These are phyloP conservation scores for Suricata suricatta DNA, from an alignment of 2,113 vertebrate species.

Conservation along the genomic window DNA sequence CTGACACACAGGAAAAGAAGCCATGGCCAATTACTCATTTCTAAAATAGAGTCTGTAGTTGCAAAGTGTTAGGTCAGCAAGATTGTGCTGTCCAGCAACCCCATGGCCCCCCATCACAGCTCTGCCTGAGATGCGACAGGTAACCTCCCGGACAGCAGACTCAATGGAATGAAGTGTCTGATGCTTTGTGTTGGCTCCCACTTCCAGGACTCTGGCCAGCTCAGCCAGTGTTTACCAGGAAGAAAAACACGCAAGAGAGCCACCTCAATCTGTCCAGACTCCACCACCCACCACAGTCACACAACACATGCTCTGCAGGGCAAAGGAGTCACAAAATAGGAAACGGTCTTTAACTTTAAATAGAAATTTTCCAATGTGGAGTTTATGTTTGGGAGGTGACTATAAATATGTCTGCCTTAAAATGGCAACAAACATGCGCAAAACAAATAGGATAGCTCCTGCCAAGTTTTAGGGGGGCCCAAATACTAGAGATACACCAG, in stretches of 20 bases:
- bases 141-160: neutral
- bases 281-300: neutral
- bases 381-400: neutral
- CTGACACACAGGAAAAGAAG: neutral
- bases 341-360: neutral
- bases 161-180: neutral
- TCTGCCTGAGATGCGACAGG: neutral
- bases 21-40: rapidly evolving
- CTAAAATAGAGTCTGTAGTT: neutral
- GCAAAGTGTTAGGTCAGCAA: neutral
- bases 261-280: neutral
- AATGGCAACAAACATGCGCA: neutral
- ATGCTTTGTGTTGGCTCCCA: neutral
- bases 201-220: neutral
- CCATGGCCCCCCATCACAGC: too few relatives aligned
- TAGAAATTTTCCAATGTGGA: neutral
- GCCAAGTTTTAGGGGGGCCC: neutral
- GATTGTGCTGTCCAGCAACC: neutral
- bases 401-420: neutral
- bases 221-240: neutral
- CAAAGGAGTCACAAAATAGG: neutral
- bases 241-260: neutral
- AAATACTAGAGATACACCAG: neutral
- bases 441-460: neutral
- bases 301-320: neutral